Conservation (phyloP, 2,113 vertebrate genomes). For the Laticauda colubrina region DNA sequence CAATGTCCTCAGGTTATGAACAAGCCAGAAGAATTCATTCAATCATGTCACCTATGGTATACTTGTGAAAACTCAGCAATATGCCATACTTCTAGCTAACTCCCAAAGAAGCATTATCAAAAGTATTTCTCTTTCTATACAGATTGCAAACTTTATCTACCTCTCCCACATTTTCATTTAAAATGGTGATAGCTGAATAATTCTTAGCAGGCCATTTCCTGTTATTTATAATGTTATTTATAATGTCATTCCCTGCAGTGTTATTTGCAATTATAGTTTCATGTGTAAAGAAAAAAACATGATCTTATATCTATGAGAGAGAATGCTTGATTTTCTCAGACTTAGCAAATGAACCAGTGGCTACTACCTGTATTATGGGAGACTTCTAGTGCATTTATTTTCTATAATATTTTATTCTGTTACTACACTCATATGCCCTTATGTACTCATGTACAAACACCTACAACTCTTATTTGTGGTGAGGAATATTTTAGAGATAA, state of each 20-base stretch:
- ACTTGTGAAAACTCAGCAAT: background rate
- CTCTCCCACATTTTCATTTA: background rate
- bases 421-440: background rate
- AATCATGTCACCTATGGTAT: background rate
- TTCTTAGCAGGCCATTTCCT: background rate
- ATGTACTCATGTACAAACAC: background rate
- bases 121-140: background rate
- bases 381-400: background rate
- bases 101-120: background rate
- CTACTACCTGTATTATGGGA: background rate
- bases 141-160: background rate
- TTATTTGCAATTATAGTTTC: background rate
- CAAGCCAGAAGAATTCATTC: background rate
- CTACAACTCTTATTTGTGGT: background rate
- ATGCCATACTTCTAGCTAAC: background rate
- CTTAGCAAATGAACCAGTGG: background rate
- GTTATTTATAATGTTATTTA: background rate
- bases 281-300: background rate
- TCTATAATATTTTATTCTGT: constrained; percentile 3
- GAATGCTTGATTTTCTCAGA: background rate
- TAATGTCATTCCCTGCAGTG: no score
- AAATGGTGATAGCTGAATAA: background rate
- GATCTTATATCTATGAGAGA: no score
- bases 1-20: background rate
- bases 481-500: constrained; percentile 22